Base-by-base conservation (phyloP, 2,888 invertebrate genomes). In the Luperina testacea region DNA sequence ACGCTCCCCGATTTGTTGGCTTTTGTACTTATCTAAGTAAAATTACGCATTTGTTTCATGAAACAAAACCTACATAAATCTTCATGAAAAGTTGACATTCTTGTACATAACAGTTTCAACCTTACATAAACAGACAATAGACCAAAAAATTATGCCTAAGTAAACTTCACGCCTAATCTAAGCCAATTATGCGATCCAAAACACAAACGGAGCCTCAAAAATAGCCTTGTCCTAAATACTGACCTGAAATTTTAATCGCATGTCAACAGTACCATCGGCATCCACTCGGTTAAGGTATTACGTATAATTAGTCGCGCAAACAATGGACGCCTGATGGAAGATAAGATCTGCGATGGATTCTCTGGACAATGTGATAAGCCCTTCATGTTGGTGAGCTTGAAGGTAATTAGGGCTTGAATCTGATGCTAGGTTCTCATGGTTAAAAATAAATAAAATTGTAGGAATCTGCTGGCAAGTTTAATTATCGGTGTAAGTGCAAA, bases 291-390 rank as follows among this genome's bases (percentile, higher is more conserved):
- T 74, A 78, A 81, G 80, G 84, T 83, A 88, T 85, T 86, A 90
- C 79, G 77, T 87, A 73, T 90, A 88, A 89, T 90, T 90, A 90
- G 75, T 68, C 63, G 69, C 42, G 75, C 78, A 86, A 87, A 88
- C 87, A 89, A 90, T 90, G 80, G 87, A 27, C 75, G 75, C 20
- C 45, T 51, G 61, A 73, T 75, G 13, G n/a, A 8, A 82, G 90
- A 89, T 89, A 83, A 81, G 38, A 90, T 89, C 87, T 77, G 67
- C 87, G 70, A 77, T 77, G 87, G 72, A 77, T 75, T 79, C 80
- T n/a, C 81, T 81, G 84, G 83, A 82, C 90, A 83, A 75, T 78
- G 74, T 87, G 79, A 78, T 90, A 87, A 87, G 78, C 65, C 81
- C 88, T 88, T 81, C 72, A 71, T 77, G 82, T 48, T 71, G 11